These are phyloP conservation scores for zebrafish (Danio rerio) DNA, from an alignment of 2,113 vertebrate species.

Conservation along the genomic window DNA sequence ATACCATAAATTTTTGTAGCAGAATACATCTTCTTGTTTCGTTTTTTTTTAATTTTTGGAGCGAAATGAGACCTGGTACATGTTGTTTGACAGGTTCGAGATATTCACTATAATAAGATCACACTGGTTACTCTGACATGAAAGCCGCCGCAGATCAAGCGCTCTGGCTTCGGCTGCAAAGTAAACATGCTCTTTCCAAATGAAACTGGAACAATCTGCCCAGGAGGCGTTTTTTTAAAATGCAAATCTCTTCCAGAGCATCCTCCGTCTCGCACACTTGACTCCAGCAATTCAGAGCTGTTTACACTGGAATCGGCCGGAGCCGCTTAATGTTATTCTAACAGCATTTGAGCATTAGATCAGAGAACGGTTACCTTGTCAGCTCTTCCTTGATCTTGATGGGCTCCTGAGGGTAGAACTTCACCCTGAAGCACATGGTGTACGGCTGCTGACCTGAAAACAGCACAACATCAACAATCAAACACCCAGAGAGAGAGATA, in stretches of 20 bases:
- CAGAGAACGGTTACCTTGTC: slow-evolving; percentile 83
- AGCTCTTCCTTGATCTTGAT: slow-evolving; percentile 99
- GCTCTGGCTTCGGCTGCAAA: not conserved
- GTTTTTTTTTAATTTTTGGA: no score
- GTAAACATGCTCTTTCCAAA: slow-evolving; percentile 21
- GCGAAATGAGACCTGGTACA: not conserved
- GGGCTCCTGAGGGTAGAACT: slow-evolving; percentile 97
- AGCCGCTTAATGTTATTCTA: not conserved
- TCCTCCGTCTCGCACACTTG: not conserved
- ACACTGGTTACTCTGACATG: slow-evolving; percentile 1
- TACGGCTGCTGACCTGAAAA: slow-evolving; percentile 92
- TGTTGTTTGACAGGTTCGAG: slow-evolving; percentile 4
- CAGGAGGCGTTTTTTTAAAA: slow-evolving; percentile 3
- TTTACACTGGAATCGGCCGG: not conserved
- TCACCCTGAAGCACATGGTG: slow-evolving; percentile 99
- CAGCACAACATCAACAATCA: slow-evolving; percentile 30
- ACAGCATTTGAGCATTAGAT: not conserved
- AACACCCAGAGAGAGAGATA: slow-evolving; percentile 55
- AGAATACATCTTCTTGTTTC: no score
- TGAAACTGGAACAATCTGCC: slow-evolving; percentile 27
- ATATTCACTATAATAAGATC: not conserved
- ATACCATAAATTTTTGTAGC: no score
- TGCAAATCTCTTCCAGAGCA: slow-evolving; percentile 20
- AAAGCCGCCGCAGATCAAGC: not conserved
- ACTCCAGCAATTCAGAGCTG: not conserved